A percentile compares a stretch with the other conserved stretches of the same genome.
Evolutionary conservation across 2,888 invertebrate genomes (phyloP).

Genomic region (Anaspis maculata): DNA sequence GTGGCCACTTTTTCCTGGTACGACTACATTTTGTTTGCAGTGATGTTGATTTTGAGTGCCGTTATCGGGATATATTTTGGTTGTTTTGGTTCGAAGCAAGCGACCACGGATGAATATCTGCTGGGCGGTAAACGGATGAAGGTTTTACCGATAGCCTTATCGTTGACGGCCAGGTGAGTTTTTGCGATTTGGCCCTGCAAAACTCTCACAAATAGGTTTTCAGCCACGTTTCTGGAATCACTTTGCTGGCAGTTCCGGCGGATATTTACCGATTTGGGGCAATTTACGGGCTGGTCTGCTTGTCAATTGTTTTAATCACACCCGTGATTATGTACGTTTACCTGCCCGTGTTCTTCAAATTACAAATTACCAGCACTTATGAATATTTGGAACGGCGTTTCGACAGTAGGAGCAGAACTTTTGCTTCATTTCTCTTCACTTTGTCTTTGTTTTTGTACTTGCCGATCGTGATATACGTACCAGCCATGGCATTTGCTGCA

Average conservation of each 20-base stretch:
- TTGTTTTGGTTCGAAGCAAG: constrained; percentile 49
- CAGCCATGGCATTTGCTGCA: constrained; percentile 62
- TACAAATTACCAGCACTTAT: constrained; percentile 62
- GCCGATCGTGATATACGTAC: constrained; percentile 63
- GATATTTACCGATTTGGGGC: constrained; percentile 67
- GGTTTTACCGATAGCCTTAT: constrained; percentile 65
- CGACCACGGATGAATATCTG: constrained; percentile 59
- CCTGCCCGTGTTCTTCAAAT: constrained; percentile 60
- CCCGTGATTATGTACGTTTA: constrained; percentile 38
- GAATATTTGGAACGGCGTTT: constrained; percentile 61
- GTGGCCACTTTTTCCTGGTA: constrained; percentile 41
- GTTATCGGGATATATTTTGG: constrained; percentile 54
- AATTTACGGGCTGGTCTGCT: constrained; percentile 47
- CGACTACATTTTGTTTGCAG: constrained; percentile 48
- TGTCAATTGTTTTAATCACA: constrained; percentile 32
- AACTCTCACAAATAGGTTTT: constrained; percentile 11
- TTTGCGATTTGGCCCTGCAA: constrained; percentile 10
- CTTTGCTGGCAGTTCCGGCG: constrained; percentile 63
- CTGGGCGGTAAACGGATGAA: constrained; percentile 67
- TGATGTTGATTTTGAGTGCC: constrained; percentile 47
- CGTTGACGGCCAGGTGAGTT: constrained; percentile 61
- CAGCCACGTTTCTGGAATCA: constrained; percentile 68
- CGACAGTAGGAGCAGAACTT: constrained; percentile 49
- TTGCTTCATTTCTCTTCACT: constrained; percentile 53
- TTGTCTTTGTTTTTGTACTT: constrained; percentile 51